Evolutionary conservation across 2,113 vertebrate species (phyloP).

Genomic region (Mormyrus iriodes): DNA sequence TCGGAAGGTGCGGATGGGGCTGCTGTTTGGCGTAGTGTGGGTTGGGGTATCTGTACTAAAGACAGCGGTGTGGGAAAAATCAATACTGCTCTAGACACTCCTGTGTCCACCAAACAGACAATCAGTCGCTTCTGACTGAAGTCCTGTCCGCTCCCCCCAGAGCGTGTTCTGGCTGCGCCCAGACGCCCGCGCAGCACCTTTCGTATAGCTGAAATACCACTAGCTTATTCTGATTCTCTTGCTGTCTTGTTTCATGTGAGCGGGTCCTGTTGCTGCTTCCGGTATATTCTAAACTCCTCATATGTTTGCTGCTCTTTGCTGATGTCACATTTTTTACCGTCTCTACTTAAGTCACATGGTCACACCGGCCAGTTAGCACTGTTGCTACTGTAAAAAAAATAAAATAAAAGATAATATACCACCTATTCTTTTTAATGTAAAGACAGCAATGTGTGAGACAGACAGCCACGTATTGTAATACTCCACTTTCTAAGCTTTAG

Average conservation of each 20-base stretch:
- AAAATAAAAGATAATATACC: neutral
- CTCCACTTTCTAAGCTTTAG: too few species aligned
- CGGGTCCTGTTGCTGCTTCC: neutral
- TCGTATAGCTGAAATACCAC: neutral
- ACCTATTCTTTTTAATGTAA: neutral
- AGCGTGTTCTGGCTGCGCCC: too few species aligned
- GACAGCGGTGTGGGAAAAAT: conserved; percentile 69
- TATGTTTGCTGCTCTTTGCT: neutral
- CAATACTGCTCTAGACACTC: conserved; percentile 53
- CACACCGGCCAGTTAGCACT: neutral
- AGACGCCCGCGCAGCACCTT: neutral
- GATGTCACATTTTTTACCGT: neutral
- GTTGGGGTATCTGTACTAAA: conserved; percentile 42
- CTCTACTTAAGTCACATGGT: neutral
- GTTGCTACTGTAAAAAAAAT: neutral
- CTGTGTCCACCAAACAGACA: conserved; percentile 57
- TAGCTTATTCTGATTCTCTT: neutral
- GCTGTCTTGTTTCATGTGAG: neutral
- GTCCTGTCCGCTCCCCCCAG: conserved; percentile 37
- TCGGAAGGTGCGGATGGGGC: conserved; percentile 10
- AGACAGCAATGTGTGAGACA: too few species aligned
- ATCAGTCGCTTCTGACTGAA: conserved; percentile 57
- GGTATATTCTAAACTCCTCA: neutral
- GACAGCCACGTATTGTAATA: too few species aligned
- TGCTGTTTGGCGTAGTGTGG: conserved; percentile 18